Conservation (phyloP, 2,797 vertebrate species). For the Neosilurus mollespiculum region DNA sequence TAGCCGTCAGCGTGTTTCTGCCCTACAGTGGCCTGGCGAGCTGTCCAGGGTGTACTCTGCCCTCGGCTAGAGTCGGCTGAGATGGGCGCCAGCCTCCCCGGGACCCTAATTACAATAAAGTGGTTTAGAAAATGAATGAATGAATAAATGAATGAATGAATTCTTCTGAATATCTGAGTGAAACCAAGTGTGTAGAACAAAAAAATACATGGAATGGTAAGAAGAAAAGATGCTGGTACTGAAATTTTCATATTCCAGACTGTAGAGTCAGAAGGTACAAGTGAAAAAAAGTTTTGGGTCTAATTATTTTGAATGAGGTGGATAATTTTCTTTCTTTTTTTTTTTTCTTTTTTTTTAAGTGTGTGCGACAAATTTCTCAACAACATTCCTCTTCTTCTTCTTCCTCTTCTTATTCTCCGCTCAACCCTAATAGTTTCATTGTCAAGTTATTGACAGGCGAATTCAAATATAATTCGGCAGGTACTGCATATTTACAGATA, state of each 20-base stretch:
- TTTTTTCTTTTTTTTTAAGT: background rate
- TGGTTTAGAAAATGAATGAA: no score
- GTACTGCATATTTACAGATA: background rate
- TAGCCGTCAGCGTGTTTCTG: no score
- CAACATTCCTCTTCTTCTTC: background rate
- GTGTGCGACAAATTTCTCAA: background rate
- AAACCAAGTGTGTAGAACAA: background rate
- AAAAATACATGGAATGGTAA: background rate
- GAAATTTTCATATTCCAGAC: background rate
- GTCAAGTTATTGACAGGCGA: background rate
- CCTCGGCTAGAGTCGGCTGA: no score
- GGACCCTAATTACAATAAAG: no score
- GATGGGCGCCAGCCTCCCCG: no score
- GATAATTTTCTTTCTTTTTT: background rate
- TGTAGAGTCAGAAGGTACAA: background rate
- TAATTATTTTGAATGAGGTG: background rate
- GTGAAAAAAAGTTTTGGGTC: no score
- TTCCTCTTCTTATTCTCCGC: background rate
- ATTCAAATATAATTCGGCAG: background rate
- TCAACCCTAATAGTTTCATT: background rate
- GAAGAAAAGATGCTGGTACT: background rate
- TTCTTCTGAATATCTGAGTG: background rate
- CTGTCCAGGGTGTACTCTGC: no score
- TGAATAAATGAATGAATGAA: no score
- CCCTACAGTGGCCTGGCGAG: no score